These are phyloP conservation scores for Autographa gamma DNA, from an alignment of 2,888 invertebrate species.

Conservation along the genomic window DNA sequence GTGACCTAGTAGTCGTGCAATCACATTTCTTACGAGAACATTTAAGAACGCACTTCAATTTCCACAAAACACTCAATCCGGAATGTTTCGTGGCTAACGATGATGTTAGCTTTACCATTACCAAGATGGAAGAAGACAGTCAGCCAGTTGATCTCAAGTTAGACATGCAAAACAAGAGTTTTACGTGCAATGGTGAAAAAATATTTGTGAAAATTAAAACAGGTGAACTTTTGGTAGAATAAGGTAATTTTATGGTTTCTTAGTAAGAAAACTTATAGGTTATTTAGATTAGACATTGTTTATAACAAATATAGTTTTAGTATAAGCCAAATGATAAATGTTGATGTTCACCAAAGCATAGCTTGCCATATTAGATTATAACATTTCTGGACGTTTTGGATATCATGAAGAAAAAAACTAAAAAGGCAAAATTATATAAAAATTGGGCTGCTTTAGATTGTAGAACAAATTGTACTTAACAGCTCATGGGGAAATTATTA, in stretches of 20 bases:
- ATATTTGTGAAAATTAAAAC: slow-evolving; percentile 82
- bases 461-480: slow-evolving; percentile 36
- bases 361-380: slow-evolving; percentile 87
- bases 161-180: slow-evolving; percentile 70
- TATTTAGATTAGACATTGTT: slow-evolving; percentile 47
- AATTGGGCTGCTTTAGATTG: slow-evolving; percentile 42
- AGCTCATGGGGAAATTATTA: slow-evolving; percentile 9
- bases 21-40: slow-evolving; percentile 94
- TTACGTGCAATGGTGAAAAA: slow-evolving; percentile 75
- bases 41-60: slow-evolving; percentile 92
- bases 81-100: slow-evolving; percentile 90
- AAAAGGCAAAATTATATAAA: slow-evolving; percentile 41
- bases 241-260: slow-evolving; percentile 41
- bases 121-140: slow-evolving; percentile 81
- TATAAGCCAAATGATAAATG: slow-evolving; percentile 72
- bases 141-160: slow-evolving; percentile 79
- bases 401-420: slow-evolving; percentile 40
- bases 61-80: slow-evolving; percentile 87
- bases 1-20: slow-evolving; percentile 94
- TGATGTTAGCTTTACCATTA: slow-evolving; percentile 88
- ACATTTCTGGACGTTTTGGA: slow-evolving; percentile 70
- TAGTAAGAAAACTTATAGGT: slow-evolving; percentile 35
- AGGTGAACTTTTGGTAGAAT: slow-evolving; percentile 78
- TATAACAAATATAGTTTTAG: slow-evolving; percentile 62
- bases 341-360: slow-evolving; percentile 85